Evolutionary conservation across 2,113 vertebrate genomes (phyloP).

Genomic region (Rhynchomys soricoides): DNA sequence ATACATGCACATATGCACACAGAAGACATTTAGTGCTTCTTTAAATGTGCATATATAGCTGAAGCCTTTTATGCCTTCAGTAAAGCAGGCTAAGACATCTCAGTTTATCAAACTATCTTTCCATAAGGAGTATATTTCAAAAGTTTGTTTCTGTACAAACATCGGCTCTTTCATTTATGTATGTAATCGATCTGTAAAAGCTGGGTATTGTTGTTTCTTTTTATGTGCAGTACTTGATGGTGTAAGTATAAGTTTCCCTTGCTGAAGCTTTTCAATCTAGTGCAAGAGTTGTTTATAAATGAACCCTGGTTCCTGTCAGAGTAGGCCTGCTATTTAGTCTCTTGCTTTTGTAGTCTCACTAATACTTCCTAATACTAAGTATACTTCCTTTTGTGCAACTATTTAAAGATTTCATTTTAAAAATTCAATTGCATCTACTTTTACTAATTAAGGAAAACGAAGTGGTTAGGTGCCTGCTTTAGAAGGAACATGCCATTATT

Average conservation of each 20-base stretch:
- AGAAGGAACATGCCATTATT: slow-evolving; percentile 15
- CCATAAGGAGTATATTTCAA: background rate
- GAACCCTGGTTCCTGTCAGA: slow-evolving; percentile 9
- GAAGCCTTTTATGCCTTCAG: background rate
- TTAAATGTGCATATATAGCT: slow-evolving; percentile 1
- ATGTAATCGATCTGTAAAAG: background rate
- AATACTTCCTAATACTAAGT: background rate
- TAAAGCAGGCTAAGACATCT: background rate
- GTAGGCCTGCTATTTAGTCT: slow-evolving; percentile 37
- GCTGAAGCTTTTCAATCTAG: background rate
- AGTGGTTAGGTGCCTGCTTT: background rate
- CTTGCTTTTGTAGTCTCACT: background rate
- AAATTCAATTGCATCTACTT: background rate
- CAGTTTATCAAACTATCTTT: slow-evolving; percentile 38
- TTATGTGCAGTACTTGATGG: background rate
- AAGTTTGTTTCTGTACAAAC: background rate
- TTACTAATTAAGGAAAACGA: slow-evolving; percentile 55
- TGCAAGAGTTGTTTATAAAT: background rate
- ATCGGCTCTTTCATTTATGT: background rate
- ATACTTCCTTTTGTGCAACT: background rate
- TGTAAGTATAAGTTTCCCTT: background rate
- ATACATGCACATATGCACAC: background rate
- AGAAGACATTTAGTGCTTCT: background rate
- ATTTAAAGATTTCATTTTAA: background rate
- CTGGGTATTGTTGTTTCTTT: background rate